Conservation (phyloP, 2,797 vertebrate species). For the Morus bassanus region DNA sequence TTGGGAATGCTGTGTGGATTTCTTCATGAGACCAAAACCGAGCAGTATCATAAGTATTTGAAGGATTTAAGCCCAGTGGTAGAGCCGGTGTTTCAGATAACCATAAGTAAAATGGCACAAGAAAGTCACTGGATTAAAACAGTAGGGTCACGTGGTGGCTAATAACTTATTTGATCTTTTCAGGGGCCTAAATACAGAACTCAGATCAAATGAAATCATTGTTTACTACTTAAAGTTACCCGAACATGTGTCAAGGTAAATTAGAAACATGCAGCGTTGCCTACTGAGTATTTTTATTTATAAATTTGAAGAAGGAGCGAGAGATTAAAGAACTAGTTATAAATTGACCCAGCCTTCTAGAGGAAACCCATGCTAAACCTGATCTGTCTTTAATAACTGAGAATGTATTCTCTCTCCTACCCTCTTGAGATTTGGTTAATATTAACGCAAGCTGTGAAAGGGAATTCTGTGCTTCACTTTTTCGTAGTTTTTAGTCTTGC, state of each 20-base stretch:
- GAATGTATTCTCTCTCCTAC: neutral
- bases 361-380: neutral
- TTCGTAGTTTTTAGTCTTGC: neutral
- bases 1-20: neutral
- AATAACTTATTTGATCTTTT: neutral
- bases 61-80: neutral
- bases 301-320: neutral
- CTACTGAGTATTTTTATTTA: neutral
- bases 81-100: neutral
- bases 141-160: neutral
- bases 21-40: neutral
- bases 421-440: neutral
- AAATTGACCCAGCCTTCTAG: neutral
- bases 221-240: neutral
- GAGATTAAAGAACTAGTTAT: neutral
- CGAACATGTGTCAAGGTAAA: neutral
- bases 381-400: neutral
- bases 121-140: neutral
- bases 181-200: neutral
- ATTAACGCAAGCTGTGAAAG: slow-evolving; percentile 25
- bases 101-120: neutral
- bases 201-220: neutral
- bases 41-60: neutral
- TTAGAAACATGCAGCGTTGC: neutral
- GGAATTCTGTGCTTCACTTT: neutral